phyloP scores from a whole-genome alignment of 2,113 vertebrate species.

The Plecturocebus donacophilus region DNA sequence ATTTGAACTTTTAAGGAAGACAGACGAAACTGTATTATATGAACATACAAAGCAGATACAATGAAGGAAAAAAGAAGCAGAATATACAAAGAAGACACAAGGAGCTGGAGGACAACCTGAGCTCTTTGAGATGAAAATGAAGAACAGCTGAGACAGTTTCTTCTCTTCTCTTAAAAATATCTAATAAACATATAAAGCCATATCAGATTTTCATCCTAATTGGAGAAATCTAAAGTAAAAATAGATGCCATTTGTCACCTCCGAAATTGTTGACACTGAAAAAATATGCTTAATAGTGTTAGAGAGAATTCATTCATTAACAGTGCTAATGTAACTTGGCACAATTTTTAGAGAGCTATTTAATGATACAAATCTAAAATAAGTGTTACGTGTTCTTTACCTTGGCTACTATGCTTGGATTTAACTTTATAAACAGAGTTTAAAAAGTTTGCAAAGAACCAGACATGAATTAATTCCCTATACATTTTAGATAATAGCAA shows the following conservation, averaged over 20 bases:
- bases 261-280: background rate
- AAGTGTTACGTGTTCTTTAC: background rate
- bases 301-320: background rate
- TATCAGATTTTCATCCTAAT: background rate
- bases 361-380: background rate
- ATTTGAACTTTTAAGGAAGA: background rate
- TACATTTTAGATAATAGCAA: background rate
- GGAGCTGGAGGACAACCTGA: background rate
- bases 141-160: background rate
- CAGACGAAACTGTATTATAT: background rate
- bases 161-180: background rate
- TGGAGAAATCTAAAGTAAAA: background rate
- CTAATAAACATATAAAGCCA: background rate
- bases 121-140: background rate
- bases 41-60: background rate
- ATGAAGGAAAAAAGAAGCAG: background rate
- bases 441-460: background rate
- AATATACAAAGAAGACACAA: background rate
- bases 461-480: background rate
- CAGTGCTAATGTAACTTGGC: background rate
- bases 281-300: background rate
- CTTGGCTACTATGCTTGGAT: background rate
- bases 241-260: background rate
- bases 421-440: background rate
- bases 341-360: background rate